Evolutionary conservation across 2,888 invertebrate genomes (phyloP).

Genomic region (Aplocera efformata): DNA sequence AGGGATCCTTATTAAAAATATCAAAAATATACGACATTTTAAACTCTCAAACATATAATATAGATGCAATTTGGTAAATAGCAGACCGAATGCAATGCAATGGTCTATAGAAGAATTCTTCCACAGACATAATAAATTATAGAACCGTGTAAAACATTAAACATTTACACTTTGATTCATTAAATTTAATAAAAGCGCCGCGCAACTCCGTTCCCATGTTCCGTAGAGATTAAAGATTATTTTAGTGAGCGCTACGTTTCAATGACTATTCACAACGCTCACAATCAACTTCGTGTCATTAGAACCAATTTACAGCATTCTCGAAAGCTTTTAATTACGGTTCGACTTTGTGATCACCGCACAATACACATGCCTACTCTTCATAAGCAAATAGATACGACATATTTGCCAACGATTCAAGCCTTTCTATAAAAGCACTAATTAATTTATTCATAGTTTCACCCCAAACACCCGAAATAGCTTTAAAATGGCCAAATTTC

Average conservation of each 20-base stretch:
- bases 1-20: no score
- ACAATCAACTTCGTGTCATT: conserved; percentile 23
- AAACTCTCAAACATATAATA: no score
- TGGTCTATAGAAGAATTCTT: no score
- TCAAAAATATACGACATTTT: no score
- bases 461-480: no score
- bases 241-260: conserved; percentile 7
- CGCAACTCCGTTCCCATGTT: conserved; percentile 5
- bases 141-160: no score
- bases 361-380: conserved; percentile 26
- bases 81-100: no score
- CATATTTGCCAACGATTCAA: conserved; percentile 37
- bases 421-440: conserved; percentile 27
- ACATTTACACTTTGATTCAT: background rate
- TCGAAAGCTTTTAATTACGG: conserved; percentile 25
- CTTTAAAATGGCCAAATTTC: no score
- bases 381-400: conserved; percentile 27
- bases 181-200: background rate
- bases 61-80: no score
- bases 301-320: conserved; percentile 27
- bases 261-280: conserved; percentile 15
- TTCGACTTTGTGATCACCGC: conserved; percentile 23
- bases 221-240: background rate
- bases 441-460: no score
- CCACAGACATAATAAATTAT: no score